Evolutionary conservation across 2,113 vertebrate genomes (phyloP).

Genomic region (Paracanthobrama guichenoti): DNA sequence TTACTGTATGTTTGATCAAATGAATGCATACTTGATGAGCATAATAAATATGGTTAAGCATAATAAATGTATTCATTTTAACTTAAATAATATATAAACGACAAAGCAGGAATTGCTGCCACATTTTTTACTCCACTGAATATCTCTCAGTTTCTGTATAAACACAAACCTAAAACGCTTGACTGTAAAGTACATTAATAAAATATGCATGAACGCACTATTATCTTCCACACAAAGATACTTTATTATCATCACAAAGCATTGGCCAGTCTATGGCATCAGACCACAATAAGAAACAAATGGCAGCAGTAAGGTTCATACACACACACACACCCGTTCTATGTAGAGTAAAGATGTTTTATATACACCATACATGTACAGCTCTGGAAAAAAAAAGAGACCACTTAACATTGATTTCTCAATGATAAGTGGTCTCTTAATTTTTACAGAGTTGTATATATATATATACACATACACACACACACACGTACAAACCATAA

Average conservation of each 20-base stretch:
- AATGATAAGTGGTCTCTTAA: no score
- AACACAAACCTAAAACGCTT: no score
- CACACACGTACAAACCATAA: slow-evolving; percentile 33
- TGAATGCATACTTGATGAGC: no score
- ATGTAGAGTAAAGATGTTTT: slow-evolving; percentile 18
- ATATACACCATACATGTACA: background rate
- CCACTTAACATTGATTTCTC: no score
- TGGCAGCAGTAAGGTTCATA: slow-evolving; percentile 48
- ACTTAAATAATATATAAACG: no score
- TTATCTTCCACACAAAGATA: slow-evolving; percentile 61
- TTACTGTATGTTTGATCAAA: no score
- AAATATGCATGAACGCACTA: slow-evolving; percentile 54
- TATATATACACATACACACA: background rate
- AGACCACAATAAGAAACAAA: slow-evolving; percentile 51
- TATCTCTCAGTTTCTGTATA: no score
- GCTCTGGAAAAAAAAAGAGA: no score
- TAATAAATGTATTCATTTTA: no score
- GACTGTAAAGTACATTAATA: slow-evolving; percentile 20
- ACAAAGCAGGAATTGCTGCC: no score
- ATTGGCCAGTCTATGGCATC: slow-evolving; percentile 41
- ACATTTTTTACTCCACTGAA: no score
- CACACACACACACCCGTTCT: slow-evolving; percentile 31
- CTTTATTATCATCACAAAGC: slow-evolving; percentile 64
- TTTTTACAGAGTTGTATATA: no score
- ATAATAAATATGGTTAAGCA: slow-evolving; percentile 22